Conservation (phyloP, 2,888 invertebrate species). For the Willowsia nigromaculata region DNA sequence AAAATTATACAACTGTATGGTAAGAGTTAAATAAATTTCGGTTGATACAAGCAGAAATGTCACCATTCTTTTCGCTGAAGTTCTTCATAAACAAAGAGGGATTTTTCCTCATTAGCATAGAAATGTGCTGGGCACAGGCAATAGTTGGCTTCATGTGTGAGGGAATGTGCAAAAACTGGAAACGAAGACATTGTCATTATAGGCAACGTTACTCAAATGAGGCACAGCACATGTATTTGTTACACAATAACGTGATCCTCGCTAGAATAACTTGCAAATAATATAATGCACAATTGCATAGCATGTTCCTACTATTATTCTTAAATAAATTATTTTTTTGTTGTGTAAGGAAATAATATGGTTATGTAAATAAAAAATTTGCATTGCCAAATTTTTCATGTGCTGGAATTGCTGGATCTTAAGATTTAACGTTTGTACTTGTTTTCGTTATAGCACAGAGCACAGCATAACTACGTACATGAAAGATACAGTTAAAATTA, state of each 20-base stretch:
- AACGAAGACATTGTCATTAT: background rate
- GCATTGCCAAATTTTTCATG: too few species aligned
- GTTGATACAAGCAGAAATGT: background rate
- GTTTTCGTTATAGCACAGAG: too few species aligned
- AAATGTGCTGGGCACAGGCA: background rate
- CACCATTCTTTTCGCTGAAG: background rate
- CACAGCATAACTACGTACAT: too few species aligned
- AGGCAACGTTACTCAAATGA: background rate
- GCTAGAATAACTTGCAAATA: background rate
- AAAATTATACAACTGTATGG: too few species aligned
- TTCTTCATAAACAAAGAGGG: background rate
- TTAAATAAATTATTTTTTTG: too few species aligned
- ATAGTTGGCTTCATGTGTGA: background rate
- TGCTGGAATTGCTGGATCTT: too few species aligned
- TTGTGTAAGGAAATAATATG: too few species aligned
- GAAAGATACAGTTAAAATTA: too few species aligned
- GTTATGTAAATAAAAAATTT: too few species aligned
- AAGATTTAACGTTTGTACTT: too few species aligned
- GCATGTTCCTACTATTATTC: too few species aligned
- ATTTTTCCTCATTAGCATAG: background rate
- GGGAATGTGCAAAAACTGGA: background rate
- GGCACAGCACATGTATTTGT: background rate
- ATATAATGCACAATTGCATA: background rate
- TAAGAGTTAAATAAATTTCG: background rate
- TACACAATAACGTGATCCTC: background rate